phyloP scores from a whole-genome alignment of 64 coral and sea anemone genomes.

The Pocillopora damicornis region DNA sequence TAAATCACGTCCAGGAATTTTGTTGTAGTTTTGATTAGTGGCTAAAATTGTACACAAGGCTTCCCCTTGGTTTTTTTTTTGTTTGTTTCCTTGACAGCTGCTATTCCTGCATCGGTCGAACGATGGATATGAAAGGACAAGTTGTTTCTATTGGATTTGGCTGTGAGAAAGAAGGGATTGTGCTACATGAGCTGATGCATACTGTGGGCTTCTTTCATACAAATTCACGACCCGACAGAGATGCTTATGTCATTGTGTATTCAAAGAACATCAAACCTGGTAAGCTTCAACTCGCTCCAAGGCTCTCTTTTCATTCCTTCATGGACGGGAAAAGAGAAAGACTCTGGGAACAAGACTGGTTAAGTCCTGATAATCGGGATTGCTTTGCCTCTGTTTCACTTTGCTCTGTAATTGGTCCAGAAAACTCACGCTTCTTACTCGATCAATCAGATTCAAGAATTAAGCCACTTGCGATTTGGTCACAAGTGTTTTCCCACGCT shows the following conservation, averaged over 20 bases:
- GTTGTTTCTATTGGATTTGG: slow-evolving; percentile 32
- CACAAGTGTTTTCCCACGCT: too few relatives aligned
- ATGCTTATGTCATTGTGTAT: slow-evolving; percentile 30
- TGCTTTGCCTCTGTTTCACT: too few relatives aligned
- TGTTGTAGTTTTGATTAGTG: too few relatives aligned
- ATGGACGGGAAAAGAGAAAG: too few relatives aligned
- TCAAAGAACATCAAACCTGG: slow-evolving; percentile 24
- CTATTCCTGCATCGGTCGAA: slow-evolving; percentile 38
- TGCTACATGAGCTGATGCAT: slow-evolving; percentile 54
- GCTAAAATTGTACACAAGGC: too few relatives aligned
- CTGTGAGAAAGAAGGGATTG: neutral
- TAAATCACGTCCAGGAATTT: too few relatives aligned
- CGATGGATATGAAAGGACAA: slow-evolving; percentile 6
- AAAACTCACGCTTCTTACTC: too few relatives aligned
- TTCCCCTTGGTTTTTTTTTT: neutral
- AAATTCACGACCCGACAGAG: slow-evolving; percentile 44
- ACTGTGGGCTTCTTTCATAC: slow-evolving; percentile 53
- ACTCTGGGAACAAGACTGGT: too few relatives aligned
- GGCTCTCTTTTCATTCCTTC: neutral
- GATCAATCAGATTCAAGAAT: too few relatives aligned
- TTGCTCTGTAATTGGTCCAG: too few relatives aligned
- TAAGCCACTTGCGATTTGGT: too few relatives aligned
- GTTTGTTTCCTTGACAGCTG: slow-evolving; percentile 11
- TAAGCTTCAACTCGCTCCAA: neutral
- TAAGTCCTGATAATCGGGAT: too few relatives aligned